Evolutionary conservation across 2,113 vertebrate species (phyloP).

Genomic region (Nibea coibor): DNA sequence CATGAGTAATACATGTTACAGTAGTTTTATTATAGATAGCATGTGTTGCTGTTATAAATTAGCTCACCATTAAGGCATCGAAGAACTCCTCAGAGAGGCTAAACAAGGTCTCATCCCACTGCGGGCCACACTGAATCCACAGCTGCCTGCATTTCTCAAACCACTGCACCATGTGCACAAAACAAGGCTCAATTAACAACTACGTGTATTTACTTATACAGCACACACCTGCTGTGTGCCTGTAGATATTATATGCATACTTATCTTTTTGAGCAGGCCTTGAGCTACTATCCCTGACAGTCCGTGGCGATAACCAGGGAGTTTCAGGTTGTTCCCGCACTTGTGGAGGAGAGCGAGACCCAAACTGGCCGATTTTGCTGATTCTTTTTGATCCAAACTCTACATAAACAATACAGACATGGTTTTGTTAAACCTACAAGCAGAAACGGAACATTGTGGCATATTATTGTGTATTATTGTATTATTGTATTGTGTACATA

Average conservation of each 20-base stretch:
- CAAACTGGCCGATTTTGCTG: constrained; percentile 77
- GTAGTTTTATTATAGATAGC: not conserved
- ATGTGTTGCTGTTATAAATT: not conserved
- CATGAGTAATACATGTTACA: not conserved
- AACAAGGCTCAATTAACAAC: constrained; percentile 38
- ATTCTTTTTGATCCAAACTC: constrained; percentile 88
- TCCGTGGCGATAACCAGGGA: constrained; percentile 85
- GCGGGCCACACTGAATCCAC: constrained; percentile 81
- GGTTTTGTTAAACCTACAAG: not conserved
- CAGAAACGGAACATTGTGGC: not conserved
- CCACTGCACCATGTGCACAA: constrained; percentile 92
- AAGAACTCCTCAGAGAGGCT: constrained; percentile 91
- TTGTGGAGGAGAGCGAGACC: constrained; percentile 86
- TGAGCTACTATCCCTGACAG: constrained; percentile 84
- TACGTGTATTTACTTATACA: not conserved
- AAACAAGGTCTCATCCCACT: constrained; percentile 83
- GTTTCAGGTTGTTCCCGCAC: constrained; percentile 83
- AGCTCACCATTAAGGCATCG: constrained; percentile 86
- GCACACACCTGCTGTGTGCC: not conserved
- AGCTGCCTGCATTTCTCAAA: constrained; percentile 91
- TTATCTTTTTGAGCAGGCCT: constrained; percentile 93
- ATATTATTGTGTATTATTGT: too few relatives aligned
- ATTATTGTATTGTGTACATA: too few relatives aligned
- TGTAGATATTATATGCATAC: constrained; percentile 71
- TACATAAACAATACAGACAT: constrained; percentile 66